These are phyloP conservation scores for Rhamnusium bicolor DNA, from an alignment of 2,888 invertebrate species.

Conservation along the genomic window DNA sequence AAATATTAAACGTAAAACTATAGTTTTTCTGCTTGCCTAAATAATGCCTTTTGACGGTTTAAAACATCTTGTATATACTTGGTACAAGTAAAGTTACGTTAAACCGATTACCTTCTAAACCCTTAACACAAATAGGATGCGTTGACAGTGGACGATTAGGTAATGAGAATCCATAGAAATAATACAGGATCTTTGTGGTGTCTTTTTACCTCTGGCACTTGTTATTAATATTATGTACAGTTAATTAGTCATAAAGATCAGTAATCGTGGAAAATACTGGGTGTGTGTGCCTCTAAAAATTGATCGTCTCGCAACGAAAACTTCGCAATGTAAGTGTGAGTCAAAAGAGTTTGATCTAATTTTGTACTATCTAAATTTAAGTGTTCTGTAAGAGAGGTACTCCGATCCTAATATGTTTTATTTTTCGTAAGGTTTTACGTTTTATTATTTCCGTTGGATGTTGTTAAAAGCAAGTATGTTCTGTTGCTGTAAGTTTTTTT, in stretches of 20 bases:
- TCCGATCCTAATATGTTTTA: background rate
- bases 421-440: slow-evolving; percentile 2
- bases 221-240: background rate
- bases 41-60: no score
- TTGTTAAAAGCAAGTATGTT: background rate
- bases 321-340: slow-evolving; percentile 15
- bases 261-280: background rate
- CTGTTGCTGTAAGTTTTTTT: slow-evolving; percentile 18
- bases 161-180: slow-evolving; percentile 3
- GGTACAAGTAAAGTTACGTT: background rate
- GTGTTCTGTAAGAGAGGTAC: slow-evolving; percentile 11
- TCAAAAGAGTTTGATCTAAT: slow-evolving; percentile 27
- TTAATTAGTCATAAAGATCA: background rate
- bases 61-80: no score
- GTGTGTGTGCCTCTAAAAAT: background rate
- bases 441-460: background rate
- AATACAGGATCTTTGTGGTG: background rate
- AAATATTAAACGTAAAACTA: no score
- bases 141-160: background rate
- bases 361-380: slow-evolving; percentile 28
- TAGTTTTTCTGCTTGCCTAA: no score
- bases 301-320: background rate
- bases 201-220: background rate
- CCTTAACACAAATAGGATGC: background rate
- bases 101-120: slow-evolving; percentile 6